Base-by-base conservation (phyloP, 1,140 invertebrate species). In the Plodia interpunctella region DNA sequence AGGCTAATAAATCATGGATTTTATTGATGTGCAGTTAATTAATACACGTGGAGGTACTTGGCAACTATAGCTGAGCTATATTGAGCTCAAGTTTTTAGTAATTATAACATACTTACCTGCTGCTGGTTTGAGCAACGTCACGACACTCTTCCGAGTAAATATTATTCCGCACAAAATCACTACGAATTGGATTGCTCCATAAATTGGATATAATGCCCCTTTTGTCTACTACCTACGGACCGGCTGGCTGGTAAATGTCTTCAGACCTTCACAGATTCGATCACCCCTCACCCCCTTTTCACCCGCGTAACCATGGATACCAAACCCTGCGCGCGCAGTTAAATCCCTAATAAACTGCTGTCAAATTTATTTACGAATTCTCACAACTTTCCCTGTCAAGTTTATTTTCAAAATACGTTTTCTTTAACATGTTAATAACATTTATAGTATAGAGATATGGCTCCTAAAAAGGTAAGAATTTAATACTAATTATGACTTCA, bases 401-500 rank as follows among this genome's bases (percentile, higher is more conserved):
- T 49, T 59, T 56, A 51, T 60, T 66, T 65, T 59, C n/a, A 57
- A 64, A 49, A 63, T 49, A 38, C 63, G 57, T 60, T 59, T 65
- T 51, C 9, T 57, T 63, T 51, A 35, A 64, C 38, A 20, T 67
- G 57, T 51, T 66, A 57, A 55, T 63, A 25, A 65, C n/a, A n/a
- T n/a, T 30, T 58, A 59, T 62, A 30, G 56, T 58, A 49, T 56
- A 52, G 21, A n/a, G 55, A 54, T 70, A 88, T 88, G 85, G 74
- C 80, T 11, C 83, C 85, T 5, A 88, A 88, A 65, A 88, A 86
- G 85, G 85, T 87, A 83, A 59, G 80, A 58, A 56, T 62, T 61
- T 25, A 6, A 25, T 25, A 25, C 21, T 6, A 25, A 2, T 25
- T 25, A n/a, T 25, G 6, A 25, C 2, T 25, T 25, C 21, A 25